Evolutionary conservation across 2,113 vertebrate genomes (phyloP), one percentile per base, ranked within the genome.

Genomic region (Scomber colias): DNA sequence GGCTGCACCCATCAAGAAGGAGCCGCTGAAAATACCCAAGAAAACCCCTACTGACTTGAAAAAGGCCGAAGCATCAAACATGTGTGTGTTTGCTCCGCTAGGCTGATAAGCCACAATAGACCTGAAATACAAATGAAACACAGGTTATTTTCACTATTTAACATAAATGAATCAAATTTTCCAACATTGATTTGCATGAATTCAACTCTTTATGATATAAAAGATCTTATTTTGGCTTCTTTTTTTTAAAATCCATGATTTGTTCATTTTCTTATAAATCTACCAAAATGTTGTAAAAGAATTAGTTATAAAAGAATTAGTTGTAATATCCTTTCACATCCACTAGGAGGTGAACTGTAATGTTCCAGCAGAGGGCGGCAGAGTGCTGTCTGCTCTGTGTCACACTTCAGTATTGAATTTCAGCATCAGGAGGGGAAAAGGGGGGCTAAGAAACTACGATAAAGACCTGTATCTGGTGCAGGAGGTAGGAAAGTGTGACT

Each of bases 21-120:
- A 99, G 8, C 98, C 98, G 57, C 98, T 99, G 93, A 99, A 99
- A 89, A 99, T 99, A 27, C 97, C 98, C 78, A 99, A 92, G 79
- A 99, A 99, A 85, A 99, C 94, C 11, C 98, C 98, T 40, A 99
- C 97, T 0, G 96, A 99, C 89, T 99, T 99, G 93, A 99, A 99
- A 88, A 99, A 99, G 0, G 98, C 98, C 1, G 97, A 92, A 21
- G 97, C 97, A 56, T 99, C 98, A 56, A 99, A 99, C 54, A 95
- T 95, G 55, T 99, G 98, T 0, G 95, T 97, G 79, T 98, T 99
- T 27, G 95, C 92, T n/a, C 96, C 97, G 0, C 95, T 94, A 27
- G 98, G 98, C 84, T 99, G 98, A 91, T 99, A 99, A 0, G 98
- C 97, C 79, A 98, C 94, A 62, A 99, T 99, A 46, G 98, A 99